Percentiles rank a stretch among this genome's conserved stretches.
Conservation (phyloP, 2,113 vertebrate genomes). For the Engystomops pustulosus region DNA sequence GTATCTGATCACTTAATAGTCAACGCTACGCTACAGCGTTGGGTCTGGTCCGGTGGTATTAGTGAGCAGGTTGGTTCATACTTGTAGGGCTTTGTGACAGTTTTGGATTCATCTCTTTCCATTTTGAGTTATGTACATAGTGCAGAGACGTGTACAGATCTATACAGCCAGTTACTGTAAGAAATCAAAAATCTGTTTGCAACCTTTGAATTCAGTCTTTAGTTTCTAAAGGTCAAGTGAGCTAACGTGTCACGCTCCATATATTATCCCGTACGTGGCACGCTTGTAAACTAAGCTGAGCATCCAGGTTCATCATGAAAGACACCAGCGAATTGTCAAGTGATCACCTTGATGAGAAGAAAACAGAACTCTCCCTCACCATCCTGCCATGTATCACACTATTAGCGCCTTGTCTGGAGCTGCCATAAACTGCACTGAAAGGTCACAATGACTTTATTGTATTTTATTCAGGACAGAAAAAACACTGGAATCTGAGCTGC, state of each 20-base stretch:
- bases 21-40: too few relatives aligned
- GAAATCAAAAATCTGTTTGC: neutral
- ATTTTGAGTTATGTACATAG: too few relatives aligned
- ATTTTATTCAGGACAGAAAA: neutral
- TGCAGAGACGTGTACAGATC: neutral
- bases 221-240: slow-evolving; percentile 5
- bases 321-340: neutral
- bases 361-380: neutral
- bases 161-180: neutral
- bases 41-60: too few relatives aligned
- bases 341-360: neutral
- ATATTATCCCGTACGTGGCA: neutral
- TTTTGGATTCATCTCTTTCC: too few relatives aligned
- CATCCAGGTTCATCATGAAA: neutral
- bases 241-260: slow-evolving; percentile 15
- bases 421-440: neutral
- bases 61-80: too few relatives aligned
- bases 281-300: neutral
- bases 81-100: too few relatives aligned
- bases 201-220: neutral
- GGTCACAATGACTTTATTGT: slow-evolving; percentile 12
- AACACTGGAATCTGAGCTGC: neutral
- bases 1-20: too few relatives aligned
- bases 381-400: neutral
- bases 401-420: neutral